phyloP scores from a whole-genome alignment of 2,113 vertebrate genomes.

The Suricata suricatta region DNA sequence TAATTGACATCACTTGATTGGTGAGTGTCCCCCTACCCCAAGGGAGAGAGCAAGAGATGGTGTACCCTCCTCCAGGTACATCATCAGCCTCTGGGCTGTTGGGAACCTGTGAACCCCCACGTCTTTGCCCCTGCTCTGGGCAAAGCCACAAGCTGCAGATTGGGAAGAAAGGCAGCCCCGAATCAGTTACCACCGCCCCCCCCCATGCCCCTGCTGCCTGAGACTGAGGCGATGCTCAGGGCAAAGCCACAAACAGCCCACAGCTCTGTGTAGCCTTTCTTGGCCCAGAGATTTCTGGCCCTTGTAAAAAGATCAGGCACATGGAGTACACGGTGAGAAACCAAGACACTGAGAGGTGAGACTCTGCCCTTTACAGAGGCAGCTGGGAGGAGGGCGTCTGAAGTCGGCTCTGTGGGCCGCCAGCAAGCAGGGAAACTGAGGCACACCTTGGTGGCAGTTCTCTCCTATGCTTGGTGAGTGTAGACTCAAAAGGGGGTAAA shows the following conservation, averaged over 20 bases:
- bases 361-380: not conserved
- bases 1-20: not conserved
- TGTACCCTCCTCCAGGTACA: fast-evolving
- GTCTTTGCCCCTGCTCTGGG: not conserved
- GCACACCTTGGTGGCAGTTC: fast-evolving
- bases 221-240: not conserved
- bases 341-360: not conserved
- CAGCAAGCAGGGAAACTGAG: not conserved
- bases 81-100: fast-evolving
- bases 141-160: not conserved
- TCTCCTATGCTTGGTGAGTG: not conserved
- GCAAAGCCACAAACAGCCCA: not conserved
- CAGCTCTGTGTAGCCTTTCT: not conserved
- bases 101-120: not conserved
- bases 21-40: not conserved
- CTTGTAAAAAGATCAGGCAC: not conserved
- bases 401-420: not conserved
- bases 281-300: not conserved
- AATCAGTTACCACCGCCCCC: not conserved
- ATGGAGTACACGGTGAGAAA: not conserved
- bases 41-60: not conserved
- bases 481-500: not conserved
- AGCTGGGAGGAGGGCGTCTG: no score
- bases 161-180: not conserved
- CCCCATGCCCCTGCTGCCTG: not conserved